Base-by-base conservation (phyloP, 2,797 vertebrate species). In the Syngnathus acus region DNA sequence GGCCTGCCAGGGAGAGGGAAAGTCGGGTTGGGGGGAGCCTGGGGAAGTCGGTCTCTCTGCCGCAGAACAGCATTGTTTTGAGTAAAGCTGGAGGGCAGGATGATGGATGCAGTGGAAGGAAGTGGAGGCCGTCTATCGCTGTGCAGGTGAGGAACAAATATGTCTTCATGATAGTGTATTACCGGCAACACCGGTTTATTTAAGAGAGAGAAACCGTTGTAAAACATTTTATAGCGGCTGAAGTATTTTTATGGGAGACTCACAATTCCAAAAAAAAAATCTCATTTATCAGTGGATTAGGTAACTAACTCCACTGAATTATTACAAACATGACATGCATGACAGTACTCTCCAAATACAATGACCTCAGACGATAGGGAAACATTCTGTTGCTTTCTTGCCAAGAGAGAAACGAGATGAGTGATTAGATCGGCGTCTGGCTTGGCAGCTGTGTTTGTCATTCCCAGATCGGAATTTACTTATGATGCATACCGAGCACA, bases 61-160 rank as follows among this genome's bases (percentile, higher is more conserved):
- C 91, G 65, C 92, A 93, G 77, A 91, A 89, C 83, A 91, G 93
- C 40, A 89, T 95, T 64, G 87, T 93, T 69, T 88, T 96, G 54
- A 93, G 94, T 72, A 94, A 94, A 60, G 74, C 89, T 0, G 82
- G 66, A 11, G 76, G 92, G 74, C 93, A 91, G 73, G 92, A 97
- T 39, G 93, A 70, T 72, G 94, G 76, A 80, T 83, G 82, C 1
- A 93, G 77, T 38, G 86, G 59, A 89, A 95, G 87, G 21, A 98
- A 96, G 82, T 98, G 95, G 96, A 93, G 95, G 48, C 95, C 97
- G 0, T 98, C 97, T 76, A 96, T 99, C 9, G 96, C 96, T 0
- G 92, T 98, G 71, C 97, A 99, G 95, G 97, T 98, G 84, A 6
- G 3, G 4, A 4, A 19, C 9, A 54, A 9, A 0, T 16, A 5